phyloP scores from a whole-genome alignment of 2,888 invertebrate genomes.

The Exocentrus adspersus region DNA sequence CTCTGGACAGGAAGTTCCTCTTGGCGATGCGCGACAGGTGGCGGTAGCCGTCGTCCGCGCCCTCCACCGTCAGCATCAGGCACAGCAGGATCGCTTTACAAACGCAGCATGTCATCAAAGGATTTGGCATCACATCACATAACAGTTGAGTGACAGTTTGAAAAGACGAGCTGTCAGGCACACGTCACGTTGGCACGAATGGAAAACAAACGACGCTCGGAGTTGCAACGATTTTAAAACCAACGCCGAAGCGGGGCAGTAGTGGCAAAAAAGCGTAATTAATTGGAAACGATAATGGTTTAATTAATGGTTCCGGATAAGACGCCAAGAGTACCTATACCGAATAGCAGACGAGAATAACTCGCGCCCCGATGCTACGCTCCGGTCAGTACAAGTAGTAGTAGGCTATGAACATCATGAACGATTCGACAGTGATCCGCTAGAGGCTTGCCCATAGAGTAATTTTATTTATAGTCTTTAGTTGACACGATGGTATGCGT shows the following conservation, averaged over 20 bases:
- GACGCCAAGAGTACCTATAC: constrained; percentile 39
- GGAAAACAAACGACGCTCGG: neutral
- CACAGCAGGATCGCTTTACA: constrained; percentile 2
- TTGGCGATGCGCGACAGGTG: constrained; percentile 21
- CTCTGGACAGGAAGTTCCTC: constrained; percentile 30
- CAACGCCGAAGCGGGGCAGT: neutral
- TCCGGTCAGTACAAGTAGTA: too few species aligned
- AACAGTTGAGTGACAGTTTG: neutral
- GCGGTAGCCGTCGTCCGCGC: too few species aligned
- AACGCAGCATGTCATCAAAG: constrained; percentile 1
- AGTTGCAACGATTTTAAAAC: neutral
- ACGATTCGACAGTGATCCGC: constrained; percentile 49
- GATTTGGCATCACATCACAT: constrained; percentile 10
- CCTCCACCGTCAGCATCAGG: neutral
- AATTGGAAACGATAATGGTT: constrained; percentile 35
- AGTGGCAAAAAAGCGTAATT: too few species aligned
- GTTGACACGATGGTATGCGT: constrained; percentile 47
- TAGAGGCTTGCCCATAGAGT: constrained; percentile 49
- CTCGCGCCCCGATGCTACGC: constrained; percentile 45
- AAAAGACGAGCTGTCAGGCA: neutral
- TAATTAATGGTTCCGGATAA: constrained; percentile 38
- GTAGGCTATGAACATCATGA: constrained; percentile 45
- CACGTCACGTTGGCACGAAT: neutral
- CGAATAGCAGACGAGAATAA: constrained; percentile 46
- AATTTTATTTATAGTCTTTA: constrained; percentile 54